These are phyloP conservation scores for Myiothlypis chrysogaster DNA, from an alignment of 2,797 vertebrate genomes.

Conservation along the genomic window DNA sequence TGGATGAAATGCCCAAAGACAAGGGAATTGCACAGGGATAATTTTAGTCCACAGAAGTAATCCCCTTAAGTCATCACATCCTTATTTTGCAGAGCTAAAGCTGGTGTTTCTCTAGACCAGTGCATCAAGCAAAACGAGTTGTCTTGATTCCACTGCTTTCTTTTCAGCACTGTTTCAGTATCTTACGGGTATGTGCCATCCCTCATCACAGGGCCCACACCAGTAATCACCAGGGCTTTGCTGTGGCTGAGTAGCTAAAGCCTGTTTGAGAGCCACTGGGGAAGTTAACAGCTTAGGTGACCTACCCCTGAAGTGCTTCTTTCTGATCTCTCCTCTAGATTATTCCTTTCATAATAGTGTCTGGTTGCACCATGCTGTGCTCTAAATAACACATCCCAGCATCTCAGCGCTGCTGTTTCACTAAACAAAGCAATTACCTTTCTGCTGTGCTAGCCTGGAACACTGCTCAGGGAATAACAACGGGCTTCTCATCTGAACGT, in stretches of 20 bases:
- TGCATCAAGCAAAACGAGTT: neutral
- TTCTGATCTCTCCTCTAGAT: conserved; percentile 19
- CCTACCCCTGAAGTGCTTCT: neutral
- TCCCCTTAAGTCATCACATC: neutral
- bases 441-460: neutral
- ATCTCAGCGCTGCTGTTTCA: neutral
- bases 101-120: neutral
- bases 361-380: neutral
- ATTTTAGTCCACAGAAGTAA: conserved; percentile 27
- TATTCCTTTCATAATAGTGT: conserved; percentile 18
- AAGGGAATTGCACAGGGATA: conserved; percentile 12
- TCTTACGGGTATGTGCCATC: neutral
- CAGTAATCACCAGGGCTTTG: neutral
- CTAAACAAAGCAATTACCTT: conserved; percentile 38
- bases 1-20: neutral
- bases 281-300: neutral
- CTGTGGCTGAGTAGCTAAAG: neutral
- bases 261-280: neutral
- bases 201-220: neutral
- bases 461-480: neutral
- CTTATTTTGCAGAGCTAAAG: neutral
- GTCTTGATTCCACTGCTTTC: neutral
- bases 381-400: conserved; percentile 33
- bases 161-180: neutral
- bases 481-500: neutral